Evolutionary conservation across 1,140 invertebrate genomes (phyloP).

Genomic region (Drepana arcuata): DNA sequence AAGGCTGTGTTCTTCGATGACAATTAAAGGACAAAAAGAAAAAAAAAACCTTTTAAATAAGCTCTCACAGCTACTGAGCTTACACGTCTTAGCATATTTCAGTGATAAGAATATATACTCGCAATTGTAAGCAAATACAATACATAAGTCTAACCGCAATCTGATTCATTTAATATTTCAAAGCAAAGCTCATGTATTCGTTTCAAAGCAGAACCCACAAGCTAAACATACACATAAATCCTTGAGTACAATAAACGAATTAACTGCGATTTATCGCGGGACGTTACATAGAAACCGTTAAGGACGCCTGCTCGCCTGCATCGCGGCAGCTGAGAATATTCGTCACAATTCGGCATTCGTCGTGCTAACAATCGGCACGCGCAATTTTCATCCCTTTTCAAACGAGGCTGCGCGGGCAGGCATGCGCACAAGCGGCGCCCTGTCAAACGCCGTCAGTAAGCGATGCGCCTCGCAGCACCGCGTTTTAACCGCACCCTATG

Average conservation of each 20-base stretch:
- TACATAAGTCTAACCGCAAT: conserved; percentile 10
- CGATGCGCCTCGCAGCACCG: conserved; percentile 36
- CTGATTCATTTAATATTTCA: conserved; percentile 16
- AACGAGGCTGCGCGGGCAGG: conserved; percentile 44
- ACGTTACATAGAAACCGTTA: conserved; percentile 41
- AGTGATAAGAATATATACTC: neutral
- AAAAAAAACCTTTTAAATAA: too few species aligned
- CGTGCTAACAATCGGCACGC: conserved; percentile 24
- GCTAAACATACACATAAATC: conserved; percentile 25
- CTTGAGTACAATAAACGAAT: conserved; percentile 44
- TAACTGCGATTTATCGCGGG: conserved; percentile 54
- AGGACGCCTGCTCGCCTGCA: conserved; percentile 32
- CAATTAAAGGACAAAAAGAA: too few species aligned
- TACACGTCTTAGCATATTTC: neutral
- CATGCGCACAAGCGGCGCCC: conserved; percentile 44
- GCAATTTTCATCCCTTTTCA: conserved; percentile 31
- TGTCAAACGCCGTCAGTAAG: conserved; percentile 45
- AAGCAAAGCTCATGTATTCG: too few species aligned
- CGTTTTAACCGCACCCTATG: conserved; percentile 25
- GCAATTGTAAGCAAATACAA: neutral
- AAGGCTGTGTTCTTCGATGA: too few species aligned
- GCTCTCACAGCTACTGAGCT: too few species aligned
- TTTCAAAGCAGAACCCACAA: too few species aligned
- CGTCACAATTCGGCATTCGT: conserved; percentile 31
- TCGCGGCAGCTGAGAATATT: conserved; percentile 28